These are phyloP conservation scores for Halichoerus grypus DNA, from an alignment of 2,113 vertebrate genomes.

Conservation along the genomic window DNA sequence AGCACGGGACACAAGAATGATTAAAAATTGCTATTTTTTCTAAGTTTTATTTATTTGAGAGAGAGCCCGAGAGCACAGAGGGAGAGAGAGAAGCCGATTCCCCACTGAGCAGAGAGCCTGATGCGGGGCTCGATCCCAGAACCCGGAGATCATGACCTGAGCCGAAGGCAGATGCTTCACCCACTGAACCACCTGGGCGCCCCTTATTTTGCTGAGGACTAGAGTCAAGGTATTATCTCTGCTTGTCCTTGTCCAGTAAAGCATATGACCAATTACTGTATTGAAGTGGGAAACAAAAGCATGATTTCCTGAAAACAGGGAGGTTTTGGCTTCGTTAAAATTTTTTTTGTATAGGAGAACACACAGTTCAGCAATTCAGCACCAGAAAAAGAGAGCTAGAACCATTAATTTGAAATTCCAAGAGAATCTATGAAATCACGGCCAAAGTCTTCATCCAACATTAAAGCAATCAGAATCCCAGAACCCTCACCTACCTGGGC, in stretches of 20 bases:
- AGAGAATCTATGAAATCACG: background rate
- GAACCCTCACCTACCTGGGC: background rate
- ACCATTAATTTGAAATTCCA: background rate
- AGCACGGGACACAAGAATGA: slow-evolving; percentile 63
- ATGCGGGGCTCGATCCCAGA: background rate
- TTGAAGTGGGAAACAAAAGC: slow-evolving; percentile 58
- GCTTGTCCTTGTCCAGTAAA: background rate
- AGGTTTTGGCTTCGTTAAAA: slow-evolving; percentile 40
- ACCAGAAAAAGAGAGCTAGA: background rate
- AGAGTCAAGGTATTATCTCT: slow-evolving; percentile 1
- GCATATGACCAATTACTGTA: background rate
- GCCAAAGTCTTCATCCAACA: background rate
- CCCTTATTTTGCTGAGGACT: slow-evolving; percentile 57
- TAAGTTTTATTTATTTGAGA: too few relatives aligned
- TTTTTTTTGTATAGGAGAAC: slow-evolving; percentile 6
- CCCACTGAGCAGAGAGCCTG: background rate
- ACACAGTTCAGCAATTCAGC: background rate
- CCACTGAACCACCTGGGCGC: background rate
- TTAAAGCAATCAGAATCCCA: background rate
- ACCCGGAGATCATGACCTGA: background rate
- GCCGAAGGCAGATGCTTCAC: background rate
- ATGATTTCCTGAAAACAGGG: slow-evolving; percentile 72
- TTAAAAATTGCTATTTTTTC: slow-evolving; percentile 5
- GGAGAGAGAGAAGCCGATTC: background rate
- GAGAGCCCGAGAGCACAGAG: too few relatives aligned